Evolutionary conservation across 2,113 vertebrate species (phyloP).

Genomic region (Ciconia stormi): DNA sequence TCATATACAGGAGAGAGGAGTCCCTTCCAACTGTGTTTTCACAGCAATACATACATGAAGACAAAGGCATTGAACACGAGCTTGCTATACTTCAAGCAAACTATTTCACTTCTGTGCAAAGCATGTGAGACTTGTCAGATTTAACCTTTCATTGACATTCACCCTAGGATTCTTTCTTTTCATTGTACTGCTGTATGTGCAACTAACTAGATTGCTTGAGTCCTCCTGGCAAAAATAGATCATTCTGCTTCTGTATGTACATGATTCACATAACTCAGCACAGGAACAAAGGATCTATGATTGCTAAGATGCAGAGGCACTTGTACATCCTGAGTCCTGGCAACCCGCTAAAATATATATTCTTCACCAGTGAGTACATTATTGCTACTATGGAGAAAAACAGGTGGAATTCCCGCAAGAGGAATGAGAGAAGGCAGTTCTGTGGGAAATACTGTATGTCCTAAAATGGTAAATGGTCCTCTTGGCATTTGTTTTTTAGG

Average conservation of each 20-base stretch:
- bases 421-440: not conserved
- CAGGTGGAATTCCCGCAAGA: not conserved
- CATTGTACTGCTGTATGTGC: not conserved
- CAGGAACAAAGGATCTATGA: constrained; percentile 22
- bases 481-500: not conserved
- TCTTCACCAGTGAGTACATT: not conserved
- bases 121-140: not conserved
- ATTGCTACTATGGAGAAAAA: not conserved
- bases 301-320: not conserved
- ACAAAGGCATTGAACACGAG: not conserved
- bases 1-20: not conserved
- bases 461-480: not conserved
- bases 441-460: not conserved
- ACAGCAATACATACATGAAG: not conserved
- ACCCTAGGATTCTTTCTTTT: not conserved
- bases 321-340: not conserved
- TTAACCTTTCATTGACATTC: constrained; percentile 12
- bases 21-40: not conserved
- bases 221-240: not conserved
- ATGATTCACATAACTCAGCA: not conserved
- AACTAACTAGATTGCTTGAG: constrained; percentile 25
- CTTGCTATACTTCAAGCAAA: not conserved
- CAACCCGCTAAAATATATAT: not conserved
- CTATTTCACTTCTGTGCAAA: not conserved
- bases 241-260: not conserved